These are phyloP conservation scores for Caenorhabditis becei DNA, from an alignment of 2,888 invertebrate species.

Conservation along the genomic window DNA sequence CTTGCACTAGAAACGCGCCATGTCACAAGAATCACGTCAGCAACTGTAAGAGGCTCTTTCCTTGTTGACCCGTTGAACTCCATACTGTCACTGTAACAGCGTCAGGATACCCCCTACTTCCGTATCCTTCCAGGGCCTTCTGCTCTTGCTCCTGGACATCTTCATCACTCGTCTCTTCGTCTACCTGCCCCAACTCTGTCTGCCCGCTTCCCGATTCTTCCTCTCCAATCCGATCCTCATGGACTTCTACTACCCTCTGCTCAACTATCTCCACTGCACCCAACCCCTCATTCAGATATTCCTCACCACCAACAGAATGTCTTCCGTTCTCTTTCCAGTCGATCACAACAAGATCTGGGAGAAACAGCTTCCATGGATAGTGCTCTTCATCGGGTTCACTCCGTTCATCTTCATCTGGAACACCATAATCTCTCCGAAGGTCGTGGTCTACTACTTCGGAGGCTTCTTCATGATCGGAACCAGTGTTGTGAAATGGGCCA, in stretches of 20 bases:
- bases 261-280: constrained; percentile 37
- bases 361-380: neutral
- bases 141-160: constrained; percentile 43
- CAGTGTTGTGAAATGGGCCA: constrained; percentile 35
- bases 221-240: constrained; percentile 16
- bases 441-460: constrained; percentile 28
- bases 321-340: constrained; percentile 38
- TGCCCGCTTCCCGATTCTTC: constrained; percentile 16
- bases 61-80: too few relatives aligned
- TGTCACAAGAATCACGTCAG: too few relatives aligned
- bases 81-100: too few relatives aligned
- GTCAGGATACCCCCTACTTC: too few relatives aligned
- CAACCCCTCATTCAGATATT: constrained; percentile 56
- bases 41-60: too few relatives aligned
- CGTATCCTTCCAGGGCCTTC: constrained; percentile 27
- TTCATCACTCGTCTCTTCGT: constrained; percentile 50
- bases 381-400: constrained; percentile 3
- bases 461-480: constrained; percentile 44
- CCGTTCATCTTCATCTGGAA: constrained; percentile 54
- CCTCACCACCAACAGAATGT: constrained; percentile 39
- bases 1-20: too few relatives aligned
- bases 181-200: constrained; percentile 46
- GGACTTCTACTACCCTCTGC: constrained; percentile 48
- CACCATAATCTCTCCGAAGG: constrained; percentile 38
- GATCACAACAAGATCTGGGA: constrained; percentile 29